Evolutionary conservation across 2,888 invertebrate genomes (phyloP).

Genomic region (Xanthia togata): DNA sequence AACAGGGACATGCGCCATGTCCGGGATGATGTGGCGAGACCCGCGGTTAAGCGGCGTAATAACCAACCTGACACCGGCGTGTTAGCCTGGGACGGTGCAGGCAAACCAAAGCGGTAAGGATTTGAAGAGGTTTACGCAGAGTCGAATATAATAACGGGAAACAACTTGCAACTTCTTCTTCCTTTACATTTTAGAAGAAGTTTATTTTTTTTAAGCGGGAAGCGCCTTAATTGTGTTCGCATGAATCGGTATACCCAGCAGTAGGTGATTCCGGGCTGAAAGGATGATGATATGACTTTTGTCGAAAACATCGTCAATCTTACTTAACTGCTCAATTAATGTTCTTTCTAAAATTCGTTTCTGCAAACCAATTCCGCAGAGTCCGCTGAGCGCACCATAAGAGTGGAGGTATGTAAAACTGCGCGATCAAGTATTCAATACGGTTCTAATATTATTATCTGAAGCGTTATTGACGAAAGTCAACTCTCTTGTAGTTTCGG

Average conservation of each 20-base stretch:
- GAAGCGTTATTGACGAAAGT: background rate
- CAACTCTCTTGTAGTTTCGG: background rate
- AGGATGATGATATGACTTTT: background rate
- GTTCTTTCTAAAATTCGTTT: background rate
- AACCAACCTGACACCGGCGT: constrained; percentile 47
- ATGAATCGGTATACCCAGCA: background rate
- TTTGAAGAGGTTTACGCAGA: background rate
- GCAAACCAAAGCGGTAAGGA: constrained; percentile 19
- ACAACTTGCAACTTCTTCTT: background rate
- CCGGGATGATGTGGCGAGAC: constrained; percentile 11
- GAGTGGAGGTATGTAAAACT: background rate
- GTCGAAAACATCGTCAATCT: background rate
- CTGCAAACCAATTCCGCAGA: background rate
- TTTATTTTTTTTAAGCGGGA: background rate
- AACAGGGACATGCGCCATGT: background rate
- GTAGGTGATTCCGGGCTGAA: background rate
- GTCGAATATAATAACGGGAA: background rate
- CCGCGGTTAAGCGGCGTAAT: constrained; percentile 30
- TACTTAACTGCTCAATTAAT: background rate
- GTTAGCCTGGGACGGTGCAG: constrained; percentile 33
- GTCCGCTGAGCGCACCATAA: background rate
- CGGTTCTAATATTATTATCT: constrained; percentile 1
- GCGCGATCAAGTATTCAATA: background rate
- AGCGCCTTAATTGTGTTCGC: background rate
- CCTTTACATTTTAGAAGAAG: background rate